These are phyloP conservation scores for Zosterops hypoxanthus DNA, from an alignment of 2,113 vertebrate species.

Conservation along the genomic window DNA sequence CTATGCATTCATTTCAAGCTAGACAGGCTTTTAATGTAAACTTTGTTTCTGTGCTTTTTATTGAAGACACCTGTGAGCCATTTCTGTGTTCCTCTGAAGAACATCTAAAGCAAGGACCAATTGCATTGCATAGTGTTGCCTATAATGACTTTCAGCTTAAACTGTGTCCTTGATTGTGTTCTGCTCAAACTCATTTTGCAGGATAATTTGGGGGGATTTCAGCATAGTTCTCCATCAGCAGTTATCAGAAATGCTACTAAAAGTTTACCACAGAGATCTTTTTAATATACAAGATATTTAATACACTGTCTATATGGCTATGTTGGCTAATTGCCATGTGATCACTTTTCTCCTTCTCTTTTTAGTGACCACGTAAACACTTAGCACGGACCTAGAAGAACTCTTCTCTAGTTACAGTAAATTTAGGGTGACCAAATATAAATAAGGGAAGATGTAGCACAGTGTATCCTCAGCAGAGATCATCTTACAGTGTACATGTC, in stretches of 20 bases:
- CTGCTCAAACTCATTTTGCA: background rate
- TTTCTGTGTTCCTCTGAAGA: background rate
- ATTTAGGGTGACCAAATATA: constrained; percentile 29
- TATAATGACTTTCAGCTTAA: background rate
- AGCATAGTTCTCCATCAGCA: background rate
- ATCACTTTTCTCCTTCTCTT: constrained; percentile 16
- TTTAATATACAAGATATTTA: background rate
- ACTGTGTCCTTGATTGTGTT: constrained; percentile 27
- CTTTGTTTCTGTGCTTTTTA: background rate
- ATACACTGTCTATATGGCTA: background rate
- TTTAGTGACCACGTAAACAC: constrained; percentile 45
- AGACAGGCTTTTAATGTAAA: background rate
- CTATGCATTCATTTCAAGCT: background rate
- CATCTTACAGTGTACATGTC: background rate
- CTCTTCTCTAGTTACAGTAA: constrained; percentile 33
- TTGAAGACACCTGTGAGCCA: background rate
- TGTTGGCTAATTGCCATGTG: constrained; percentile 41
- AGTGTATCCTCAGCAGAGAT: background rate
- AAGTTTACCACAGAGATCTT: constrained; percentile 42
- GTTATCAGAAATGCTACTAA: constrained; percentile 40
- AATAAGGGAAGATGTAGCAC: background rate
- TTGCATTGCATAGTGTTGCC: background rate
- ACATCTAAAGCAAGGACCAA: background rate
- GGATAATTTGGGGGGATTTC: constrained; percentile 7
- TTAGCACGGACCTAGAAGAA: constrained; percentile 6